Conservation (phyloP, 2,797 vertebrate species). For the Periophthalmus magnuspinnatus region DNA sequence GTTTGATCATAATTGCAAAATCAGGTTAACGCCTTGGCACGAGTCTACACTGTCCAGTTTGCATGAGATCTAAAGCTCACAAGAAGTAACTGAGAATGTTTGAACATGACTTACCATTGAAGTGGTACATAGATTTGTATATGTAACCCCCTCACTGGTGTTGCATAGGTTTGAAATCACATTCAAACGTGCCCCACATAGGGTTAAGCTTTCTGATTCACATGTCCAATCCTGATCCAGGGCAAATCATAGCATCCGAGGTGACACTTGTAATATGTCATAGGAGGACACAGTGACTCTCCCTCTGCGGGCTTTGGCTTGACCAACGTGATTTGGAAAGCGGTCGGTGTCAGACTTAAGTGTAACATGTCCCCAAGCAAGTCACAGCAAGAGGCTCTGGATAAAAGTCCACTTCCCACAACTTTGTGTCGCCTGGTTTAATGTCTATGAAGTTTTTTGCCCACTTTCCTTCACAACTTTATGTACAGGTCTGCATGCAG, state of each 20-base stretch:
- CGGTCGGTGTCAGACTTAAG: conserved; percentile 50
- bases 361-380: conserved; percentile 34
- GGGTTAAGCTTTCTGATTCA: conserved; percentile 32
- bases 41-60: background rate
- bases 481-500: conserved; percentile 47
- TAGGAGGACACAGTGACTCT: conserved; percentile 16
- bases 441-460: conserved; percentile 45
- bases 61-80: background rate
- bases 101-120: background rate
- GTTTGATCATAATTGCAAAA: background rate
- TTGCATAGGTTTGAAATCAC: background rate
- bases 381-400: conserved; percentile 35
- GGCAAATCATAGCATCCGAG: conserved; percentile 10
- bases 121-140: background rate
- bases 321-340: conserved; percentile 43
- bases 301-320: conserved; percentile 22
- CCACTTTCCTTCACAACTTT: conserved; percentile 24
- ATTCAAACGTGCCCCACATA: background rate
- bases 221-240: conserved; percentile 29
- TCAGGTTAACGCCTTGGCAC: background rate
- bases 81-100: background rate
- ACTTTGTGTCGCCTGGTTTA: conserved; percentile 19
- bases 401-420: conserved; percentile 34
- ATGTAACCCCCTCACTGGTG: background rate
- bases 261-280: conserved; percentile 49